Percentiles rank a stretch among this genome's conserved stretches.
Conservation (phyloP, 2,113 vertebrate species). For the Trinectes maculatus region DNA sequence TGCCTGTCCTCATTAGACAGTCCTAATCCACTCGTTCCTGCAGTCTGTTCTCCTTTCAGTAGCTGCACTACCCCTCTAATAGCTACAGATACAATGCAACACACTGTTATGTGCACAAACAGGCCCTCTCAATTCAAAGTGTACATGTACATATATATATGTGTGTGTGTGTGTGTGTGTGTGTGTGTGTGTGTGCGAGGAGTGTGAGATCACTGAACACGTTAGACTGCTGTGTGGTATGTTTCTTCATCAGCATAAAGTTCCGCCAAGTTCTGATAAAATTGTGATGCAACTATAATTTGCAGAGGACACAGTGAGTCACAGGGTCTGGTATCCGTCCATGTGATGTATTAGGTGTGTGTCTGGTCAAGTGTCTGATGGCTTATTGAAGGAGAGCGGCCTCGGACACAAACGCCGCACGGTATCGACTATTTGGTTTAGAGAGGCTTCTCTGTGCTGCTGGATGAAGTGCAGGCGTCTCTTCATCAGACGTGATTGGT, state of each 20-base stretch:
- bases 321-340: background rate
- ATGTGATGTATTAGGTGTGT: background rate
- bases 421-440: conserved; percentile 53
- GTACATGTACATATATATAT: no score
- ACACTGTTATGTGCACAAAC: no score
- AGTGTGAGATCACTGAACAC: no score
- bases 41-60: conserved; percentile 70
- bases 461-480: conserved; percentile 49
- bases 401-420: conserved; percentile 29
- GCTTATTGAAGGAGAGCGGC: background rate
- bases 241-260: background rate
- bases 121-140: no score
- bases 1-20: conserved; percentile 78
- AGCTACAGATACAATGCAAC: no score
- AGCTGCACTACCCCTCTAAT: conserved; percentile 43
- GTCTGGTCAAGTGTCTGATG: background rate
- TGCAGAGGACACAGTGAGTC: background rate
- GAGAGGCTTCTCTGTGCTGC: conserved; percentile 34
- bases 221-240: no score
- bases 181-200: no score
- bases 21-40: conserved; percentile 80
- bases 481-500: conserved; percentile 32
- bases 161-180: no score
- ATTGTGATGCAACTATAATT: conserved; percentile 1
- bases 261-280: conserved; percentile 8